Conservation (phyloP, 2,888 invertebrate genomes). For the Xestia rhomboidea region DNA sequence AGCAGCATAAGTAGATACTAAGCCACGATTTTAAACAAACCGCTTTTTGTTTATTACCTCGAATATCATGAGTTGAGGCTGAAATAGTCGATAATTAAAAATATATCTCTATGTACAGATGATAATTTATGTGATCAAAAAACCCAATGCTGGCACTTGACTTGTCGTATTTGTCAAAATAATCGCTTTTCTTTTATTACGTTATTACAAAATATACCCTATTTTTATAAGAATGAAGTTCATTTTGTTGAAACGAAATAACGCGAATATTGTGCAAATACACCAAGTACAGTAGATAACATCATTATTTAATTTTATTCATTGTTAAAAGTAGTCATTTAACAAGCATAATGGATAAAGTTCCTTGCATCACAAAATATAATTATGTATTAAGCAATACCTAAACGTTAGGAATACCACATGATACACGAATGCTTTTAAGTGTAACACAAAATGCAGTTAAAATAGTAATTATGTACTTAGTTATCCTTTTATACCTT, state of each 20-base stretch:
- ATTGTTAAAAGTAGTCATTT: not conserved
- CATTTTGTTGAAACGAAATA: not conserved
- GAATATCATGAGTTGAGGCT: not conserved
- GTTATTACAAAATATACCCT: not conserved
- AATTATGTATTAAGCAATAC: not conserved
- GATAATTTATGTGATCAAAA: not conserved
- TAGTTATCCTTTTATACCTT: constrained; percentile 18
- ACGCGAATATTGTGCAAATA: constrained; percentile 1
- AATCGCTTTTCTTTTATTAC: not conserved
- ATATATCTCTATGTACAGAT: not conserved
- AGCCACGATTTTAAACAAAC: not conserved
- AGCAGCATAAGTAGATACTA: not conserved
- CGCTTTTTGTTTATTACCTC: not conserved
- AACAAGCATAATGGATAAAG: constrained; percentile 39
- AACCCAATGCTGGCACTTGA: not conserved
- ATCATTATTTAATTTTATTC: constrained; percentile 3
- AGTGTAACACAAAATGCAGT: constrained; percentile 14
- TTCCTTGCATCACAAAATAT: constrained; percentile 42
- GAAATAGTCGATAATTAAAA: not conserved
- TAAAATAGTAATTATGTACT: constrained; percentile 35
- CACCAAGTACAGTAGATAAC: not conserved
- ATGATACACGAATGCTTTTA: constrained; percentile 17
- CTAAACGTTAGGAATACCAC: not conserved
- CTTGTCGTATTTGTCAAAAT: not conserved
- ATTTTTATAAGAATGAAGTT: not conserved